These are phyloP conservation scores for Mamestra brassicae DNA, from an alignment of 2,888 invertebrate species.

Conservation along the genomic window DNA sequence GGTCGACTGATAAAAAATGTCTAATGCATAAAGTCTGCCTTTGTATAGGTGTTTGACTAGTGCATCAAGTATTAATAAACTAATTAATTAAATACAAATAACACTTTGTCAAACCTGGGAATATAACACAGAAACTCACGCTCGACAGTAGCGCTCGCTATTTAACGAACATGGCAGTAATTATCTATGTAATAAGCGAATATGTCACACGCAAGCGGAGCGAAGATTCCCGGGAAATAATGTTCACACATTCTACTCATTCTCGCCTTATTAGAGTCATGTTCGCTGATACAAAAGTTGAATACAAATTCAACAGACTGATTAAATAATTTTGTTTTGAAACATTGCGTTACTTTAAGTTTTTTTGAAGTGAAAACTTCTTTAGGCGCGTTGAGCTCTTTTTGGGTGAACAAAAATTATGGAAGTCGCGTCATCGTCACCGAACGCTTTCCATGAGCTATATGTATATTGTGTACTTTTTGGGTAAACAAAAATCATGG, in stretches of 20 bases:
- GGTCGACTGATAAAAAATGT: too few relatives aligned
- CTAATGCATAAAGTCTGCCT: too few relatives aligned
- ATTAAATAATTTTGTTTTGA: conserved; percentile 6
- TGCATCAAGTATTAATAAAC: too few relatives aligned
- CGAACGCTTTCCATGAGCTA: too few relatives aligned
- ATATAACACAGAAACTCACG: too few relatives aligned
- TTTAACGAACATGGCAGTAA: background rate
- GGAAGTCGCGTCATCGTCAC: too few relatives aligned
- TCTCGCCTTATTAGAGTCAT: conserved; percentile 7
- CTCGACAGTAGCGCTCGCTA: background rate
- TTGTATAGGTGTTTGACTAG: too few relatives aligned
- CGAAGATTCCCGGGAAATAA: conserved; percentile 17
- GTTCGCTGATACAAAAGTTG: conserved; percentile 9
- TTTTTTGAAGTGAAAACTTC: background rate
- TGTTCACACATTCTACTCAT: background rate
- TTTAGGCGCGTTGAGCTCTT: too few relatives aligned
- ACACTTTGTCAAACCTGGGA: background rate
- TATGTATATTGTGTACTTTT: too few relatives aligned
- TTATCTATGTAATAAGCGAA: background rate
- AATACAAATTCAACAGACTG: conserved; percentile 2
- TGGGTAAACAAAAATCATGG: too few relatives aligned
- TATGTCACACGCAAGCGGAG: conserved; percentile 5
- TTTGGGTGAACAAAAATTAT: too few relatives aligned
- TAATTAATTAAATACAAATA: too few relatives aligned
- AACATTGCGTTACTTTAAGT: background rate